phyloP scores from a whole-genome alignment of 2,113 vertebrate species.

The Oreochromis niloticus region DNA sequence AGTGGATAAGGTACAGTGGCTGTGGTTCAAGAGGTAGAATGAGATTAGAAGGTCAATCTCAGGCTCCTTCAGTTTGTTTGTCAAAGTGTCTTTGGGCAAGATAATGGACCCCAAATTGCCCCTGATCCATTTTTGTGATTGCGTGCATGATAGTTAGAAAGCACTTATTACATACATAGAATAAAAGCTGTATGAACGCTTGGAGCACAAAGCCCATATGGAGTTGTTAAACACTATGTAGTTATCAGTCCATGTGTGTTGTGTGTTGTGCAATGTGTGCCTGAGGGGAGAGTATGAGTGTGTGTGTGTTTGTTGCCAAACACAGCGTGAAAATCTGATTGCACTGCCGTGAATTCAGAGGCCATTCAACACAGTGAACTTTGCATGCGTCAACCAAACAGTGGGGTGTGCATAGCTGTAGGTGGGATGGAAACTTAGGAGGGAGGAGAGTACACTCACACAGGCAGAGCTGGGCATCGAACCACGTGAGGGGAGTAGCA shows the following conservation, averaged over 20 bases:
- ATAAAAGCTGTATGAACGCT: not conserved
- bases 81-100: not conserved
- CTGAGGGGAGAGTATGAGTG: not conserved
- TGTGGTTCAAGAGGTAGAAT: not conserved
- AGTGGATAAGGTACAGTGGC: not conserved
- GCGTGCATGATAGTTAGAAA: not conserved
- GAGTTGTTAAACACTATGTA: not conserved
- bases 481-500: not conserved
- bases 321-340: not conserved
- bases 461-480: not conserved
- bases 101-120: not conserved
- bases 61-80: not conserved
- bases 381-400: slow-evolving; percentile 20
- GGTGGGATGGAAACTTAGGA: slow-evolving; percentile 57
- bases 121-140: not conserved
- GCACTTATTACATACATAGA: not conserved
- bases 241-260: not conserved
- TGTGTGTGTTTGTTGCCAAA: slow-evolving; percentile 44
- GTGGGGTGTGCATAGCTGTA: slow-evolving; percentile 15
- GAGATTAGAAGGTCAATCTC: not conserved
- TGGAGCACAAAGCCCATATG: not conserved
- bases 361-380: not conserved
- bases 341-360: not conserved
- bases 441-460: not conserved
- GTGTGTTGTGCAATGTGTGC: not conserved